Conservation (phyloP, 2,888 invertebrate species). For the Phymatocera aterrima region DNA sequence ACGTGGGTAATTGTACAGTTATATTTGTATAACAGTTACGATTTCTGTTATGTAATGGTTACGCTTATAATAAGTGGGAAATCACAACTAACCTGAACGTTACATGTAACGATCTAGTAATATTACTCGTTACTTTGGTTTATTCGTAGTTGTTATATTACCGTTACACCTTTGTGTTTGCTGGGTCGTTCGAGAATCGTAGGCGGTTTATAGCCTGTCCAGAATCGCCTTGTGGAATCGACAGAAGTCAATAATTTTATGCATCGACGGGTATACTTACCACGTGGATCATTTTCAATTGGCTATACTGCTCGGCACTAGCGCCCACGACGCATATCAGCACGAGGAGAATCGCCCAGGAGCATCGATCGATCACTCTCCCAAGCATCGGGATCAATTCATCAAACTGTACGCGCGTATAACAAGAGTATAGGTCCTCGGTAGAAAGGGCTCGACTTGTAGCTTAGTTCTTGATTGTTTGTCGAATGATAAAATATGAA, state of each 20-base stretch:
- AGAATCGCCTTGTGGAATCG: not conserved
- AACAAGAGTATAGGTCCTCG: too few species aligned
- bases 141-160: too few species aligned
- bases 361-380: not conserved
- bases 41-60: too few species aligned
- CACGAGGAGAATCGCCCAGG: not conserved
- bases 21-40: too few species aligned
- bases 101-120: too few species aligned
- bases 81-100: too few species aligned
- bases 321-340: not conserved
- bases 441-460: not conserved
- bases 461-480: not conserved
- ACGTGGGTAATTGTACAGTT: too few species aligned
- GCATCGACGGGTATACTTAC: constrained; percentile 30
- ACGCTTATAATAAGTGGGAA: too few species aligned
- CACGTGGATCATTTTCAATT: constrained; percentile 28
- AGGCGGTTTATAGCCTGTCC: too few species aligned
- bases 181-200: too few species aligned
- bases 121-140: too few species aligned
- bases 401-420: not conserved
- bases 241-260: not conserved
- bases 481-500: not conserved
- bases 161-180: too few species aligned
- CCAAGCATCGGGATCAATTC: not conserved
- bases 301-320: not conserved